Conservation (phyloP, 37 sponge, comb jelly and placozoan species). For the Tethya wilhelma region DNA sequence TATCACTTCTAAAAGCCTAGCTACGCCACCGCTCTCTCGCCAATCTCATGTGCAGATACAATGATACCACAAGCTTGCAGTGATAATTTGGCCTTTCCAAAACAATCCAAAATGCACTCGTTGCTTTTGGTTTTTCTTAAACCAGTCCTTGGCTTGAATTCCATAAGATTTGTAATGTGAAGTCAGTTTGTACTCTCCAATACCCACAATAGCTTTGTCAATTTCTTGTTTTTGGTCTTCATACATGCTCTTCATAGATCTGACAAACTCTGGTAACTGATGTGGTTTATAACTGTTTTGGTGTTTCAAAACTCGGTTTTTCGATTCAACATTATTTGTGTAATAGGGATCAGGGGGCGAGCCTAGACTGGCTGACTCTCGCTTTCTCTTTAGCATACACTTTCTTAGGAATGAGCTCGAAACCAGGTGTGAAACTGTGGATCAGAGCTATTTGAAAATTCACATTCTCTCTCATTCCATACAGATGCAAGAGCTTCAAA, state of each 20-base stretch:
- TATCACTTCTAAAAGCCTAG: too few relatives aligned
- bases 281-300: slow-evolving; percentile 4
- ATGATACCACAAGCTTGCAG: too few relatives aligned
- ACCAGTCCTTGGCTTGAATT: slow-evolving; percentile 4
- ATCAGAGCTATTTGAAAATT: neutral
- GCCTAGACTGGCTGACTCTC: slow-evolving; percentile 10
- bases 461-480: slow-evolving; percentile 24
- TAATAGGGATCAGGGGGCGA: slow-evolving; percentile 20
- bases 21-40: too few relatives aligned
- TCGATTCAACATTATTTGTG: slow-evolving; percentile 37
- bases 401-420: neutral
- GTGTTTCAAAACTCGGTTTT: slow-evolving; percentile 20
- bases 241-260: neutral
- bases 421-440: slow-evolving; percentile 7
- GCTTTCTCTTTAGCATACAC: slow-evolving; percentile 7
- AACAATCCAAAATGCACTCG: too few relatives aligned
- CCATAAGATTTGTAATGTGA: neutral
- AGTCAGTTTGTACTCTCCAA: slow-evolving; percentile 18
- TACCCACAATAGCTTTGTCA: slow-evolving; percentile 18
- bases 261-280: slow-evolving; percentile 7
- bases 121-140: slow-evolving; percentile 1
- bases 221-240: slow-evolving; percentile 3
- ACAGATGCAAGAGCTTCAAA: slow-evolving; percentile 19
- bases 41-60: too few relatives aligned
- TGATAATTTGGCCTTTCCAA: too few relatives aligned